Conservation (phyloP, 2,888 invertebrate genomes). For the Suillia variegata region DNA sequence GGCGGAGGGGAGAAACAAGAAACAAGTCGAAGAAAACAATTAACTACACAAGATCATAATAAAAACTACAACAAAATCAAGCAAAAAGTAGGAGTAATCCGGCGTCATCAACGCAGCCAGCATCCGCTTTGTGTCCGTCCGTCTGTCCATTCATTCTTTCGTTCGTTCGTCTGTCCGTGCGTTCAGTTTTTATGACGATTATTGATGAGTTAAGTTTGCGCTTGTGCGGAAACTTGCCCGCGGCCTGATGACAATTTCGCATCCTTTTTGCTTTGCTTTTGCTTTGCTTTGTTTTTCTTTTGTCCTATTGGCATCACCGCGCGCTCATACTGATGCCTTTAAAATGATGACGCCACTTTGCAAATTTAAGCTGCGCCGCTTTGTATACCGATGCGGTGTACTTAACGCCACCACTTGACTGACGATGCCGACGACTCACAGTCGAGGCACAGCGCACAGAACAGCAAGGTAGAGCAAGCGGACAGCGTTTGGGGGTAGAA, state of each 20-base stretch:
- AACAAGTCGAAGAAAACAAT: slow-evolving; percentile 15
- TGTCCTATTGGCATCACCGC: too few relatives aligned
- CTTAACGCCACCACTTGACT: neutral
- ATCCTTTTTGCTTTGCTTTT: slow-evolving; percentile 29
- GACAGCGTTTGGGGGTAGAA: too few relatives aligned
- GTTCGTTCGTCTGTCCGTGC: slow-evolving; percentile 25
- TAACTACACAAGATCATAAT: slow-evolving; percentile 15
- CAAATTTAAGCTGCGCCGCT: slow-evolving; percentile 44
- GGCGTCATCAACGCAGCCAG: slow-evolving; percentile 1
- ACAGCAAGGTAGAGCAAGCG: too few relatives aligned
- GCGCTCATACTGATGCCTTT: slow-evolving; percentile 55
- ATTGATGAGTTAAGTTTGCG: slow-evolving; percentile 43
- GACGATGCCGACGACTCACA: too few relatives aligned
- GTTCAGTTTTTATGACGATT: slow-evolving; percentile 49
- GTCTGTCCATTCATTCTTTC: slow-evolving; percentile 20
- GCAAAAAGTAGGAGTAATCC: neutral
- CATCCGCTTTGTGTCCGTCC: slow-evolving; percentile 7
- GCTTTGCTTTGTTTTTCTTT: slow-evolving; percentile 3
- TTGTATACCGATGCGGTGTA: slow-evolving; percentile 16
- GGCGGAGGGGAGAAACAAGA: neutral
- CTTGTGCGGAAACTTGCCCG: slow-evolving; percentile 35
- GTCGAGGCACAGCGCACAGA: too few relatives aligned
- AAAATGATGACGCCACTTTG: slow-evolving; percentile 60
- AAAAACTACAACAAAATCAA: neutral
- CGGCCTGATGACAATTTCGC: slow-evolving; percentile 48